Evolutionary conservation across 2,888 invertebrate species (phyloP).

Genomic region (Drosophila hamatofila): DNA sequence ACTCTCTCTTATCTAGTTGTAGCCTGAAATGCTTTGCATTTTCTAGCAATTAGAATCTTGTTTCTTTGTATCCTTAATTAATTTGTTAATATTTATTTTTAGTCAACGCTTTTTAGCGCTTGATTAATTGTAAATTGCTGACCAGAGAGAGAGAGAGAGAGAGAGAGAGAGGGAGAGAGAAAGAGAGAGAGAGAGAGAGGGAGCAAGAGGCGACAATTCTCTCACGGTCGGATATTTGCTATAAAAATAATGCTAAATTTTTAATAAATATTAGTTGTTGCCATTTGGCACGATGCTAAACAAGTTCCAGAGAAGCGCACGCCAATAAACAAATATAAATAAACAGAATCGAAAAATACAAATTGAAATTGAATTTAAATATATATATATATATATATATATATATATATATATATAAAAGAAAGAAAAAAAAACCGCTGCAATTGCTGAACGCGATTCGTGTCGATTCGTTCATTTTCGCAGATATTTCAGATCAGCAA

Average conservation of each 20-base stretch:
- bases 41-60: slow-evolving; percentile 24
- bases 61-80: slow-evolving; percentile 54
- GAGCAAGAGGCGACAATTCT: slow-evolving; percentile 1
- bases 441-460: slow-evolving; percentile 46
- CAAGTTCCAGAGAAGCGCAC: slow-evolving; percentile 42
- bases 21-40: neutral
- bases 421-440: slow-evolving; percentile 6
- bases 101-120: slow-evolving; percentile 63
- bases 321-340: slow-evolving; percentile 18
- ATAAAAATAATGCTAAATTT: slow-evolving; percentile 62
- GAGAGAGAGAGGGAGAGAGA: no score
- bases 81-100: slow-evolving; percentile 80
- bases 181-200: slow-evolving; percentile 2
- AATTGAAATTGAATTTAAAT: slow-evolving; percentile 29
- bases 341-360: slow-evolving; percentile 14
- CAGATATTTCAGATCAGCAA: slow-evolving; percentile 39
- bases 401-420: no score
- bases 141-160: neutral
- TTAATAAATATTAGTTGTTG: slow-evolving; percentile 68
- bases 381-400: no score
- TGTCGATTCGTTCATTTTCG: slow-evolving; percentile 44
- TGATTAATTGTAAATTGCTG: slow-evolving; percentile 67
- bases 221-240: slow-evolving; percentile 35
- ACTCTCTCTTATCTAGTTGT: neutral
- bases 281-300: slow-evolving; percentile 70